phyloP scores from a whole-genome alignment of 1,140 invertebrate species.

The Calephelis nemesis region DNA sequence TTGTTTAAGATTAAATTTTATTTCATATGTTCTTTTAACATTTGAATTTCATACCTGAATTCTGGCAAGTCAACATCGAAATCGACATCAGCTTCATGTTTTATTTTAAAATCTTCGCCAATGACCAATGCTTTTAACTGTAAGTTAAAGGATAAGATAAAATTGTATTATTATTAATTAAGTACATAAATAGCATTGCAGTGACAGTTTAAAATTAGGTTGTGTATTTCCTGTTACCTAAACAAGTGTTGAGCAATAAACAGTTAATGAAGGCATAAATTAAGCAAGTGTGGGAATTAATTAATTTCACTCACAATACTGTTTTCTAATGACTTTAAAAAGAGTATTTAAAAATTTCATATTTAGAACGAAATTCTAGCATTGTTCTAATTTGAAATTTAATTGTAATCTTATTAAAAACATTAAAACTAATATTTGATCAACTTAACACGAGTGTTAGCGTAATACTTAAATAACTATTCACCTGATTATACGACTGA shows the following conservation, averaged over 20 bases:
- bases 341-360: not conserved
- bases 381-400: not conserved
- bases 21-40: not conserved
- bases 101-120: constrained; percentile 85
- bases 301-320: not conserved
- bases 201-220: too few species aligned
- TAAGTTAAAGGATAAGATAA: constrained; percentile 47
- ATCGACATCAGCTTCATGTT: constrained; percentile 89
- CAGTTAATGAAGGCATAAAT: constrained; percentile 4
- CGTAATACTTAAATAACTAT: too few species aligned
- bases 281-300: constrained; percentile 1
- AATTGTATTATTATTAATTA: not conserved
- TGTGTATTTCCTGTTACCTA: too few species aligned
- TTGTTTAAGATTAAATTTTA: too few species aligned
- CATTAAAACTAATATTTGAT: too few species aligned
- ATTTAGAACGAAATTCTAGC: not conserved
- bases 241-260: not conserved
- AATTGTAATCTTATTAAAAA: too few species aligned
- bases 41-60: constrained; percentile 83
- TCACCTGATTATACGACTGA: too few species aligned
- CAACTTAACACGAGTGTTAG: too few species aligned
- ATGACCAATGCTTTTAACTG: constrained; percentile 95
- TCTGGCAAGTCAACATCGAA: constrained; percentile 95
- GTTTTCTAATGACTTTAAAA: not conserved
- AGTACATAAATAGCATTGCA: not conserved